Conservation (phyloP, 2,797 vertebrate genomes). For the Lacerta bilineata region DNA sequence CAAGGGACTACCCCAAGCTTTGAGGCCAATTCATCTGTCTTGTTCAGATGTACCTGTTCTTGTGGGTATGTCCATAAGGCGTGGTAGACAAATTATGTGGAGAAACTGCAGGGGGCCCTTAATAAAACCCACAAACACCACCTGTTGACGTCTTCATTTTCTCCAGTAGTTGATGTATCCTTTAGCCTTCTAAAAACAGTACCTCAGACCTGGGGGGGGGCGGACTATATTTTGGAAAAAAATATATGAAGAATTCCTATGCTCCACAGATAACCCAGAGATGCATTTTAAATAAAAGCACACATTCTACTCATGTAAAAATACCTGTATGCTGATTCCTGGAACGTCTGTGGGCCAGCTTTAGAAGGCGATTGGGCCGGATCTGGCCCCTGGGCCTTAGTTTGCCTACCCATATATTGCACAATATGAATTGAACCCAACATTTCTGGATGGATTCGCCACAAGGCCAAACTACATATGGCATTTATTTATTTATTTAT, state of each 20-base stretch:
- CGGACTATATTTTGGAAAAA: too few species aligned
- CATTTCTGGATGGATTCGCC: neutral
- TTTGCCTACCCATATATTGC: neutral
- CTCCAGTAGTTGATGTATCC: neutral
- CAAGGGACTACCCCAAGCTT: neutral
- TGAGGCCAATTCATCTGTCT: neutral
- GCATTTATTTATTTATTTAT: too few species aligned
- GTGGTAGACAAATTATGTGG: neutral
- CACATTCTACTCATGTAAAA: too few species aligned
- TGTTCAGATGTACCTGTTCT: neutral
- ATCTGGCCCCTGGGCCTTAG: too few species aligned
- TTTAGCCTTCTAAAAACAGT: neutral
- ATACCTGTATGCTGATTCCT: too few species aligned
- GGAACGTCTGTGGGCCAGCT: too few species aligned
- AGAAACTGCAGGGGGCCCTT: neutral
- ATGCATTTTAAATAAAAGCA: too few species aligned
- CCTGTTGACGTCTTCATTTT: neutral
- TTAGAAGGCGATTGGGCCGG: too few species aligned
- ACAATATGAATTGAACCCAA: neutral
- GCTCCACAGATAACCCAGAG: too few species aligned
- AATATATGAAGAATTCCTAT: too few species aligned
- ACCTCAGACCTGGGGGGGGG: neutral
- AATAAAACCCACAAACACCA: neutral
- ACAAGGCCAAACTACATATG: too few species aligned
- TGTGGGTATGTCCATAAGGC: too few species aligned